Evolutionary conservation across 2,888 invertebrate species (phyloP), one percentile per base, ranked within the genome.

Genomic region (Nomada ferruginata): DNA sequence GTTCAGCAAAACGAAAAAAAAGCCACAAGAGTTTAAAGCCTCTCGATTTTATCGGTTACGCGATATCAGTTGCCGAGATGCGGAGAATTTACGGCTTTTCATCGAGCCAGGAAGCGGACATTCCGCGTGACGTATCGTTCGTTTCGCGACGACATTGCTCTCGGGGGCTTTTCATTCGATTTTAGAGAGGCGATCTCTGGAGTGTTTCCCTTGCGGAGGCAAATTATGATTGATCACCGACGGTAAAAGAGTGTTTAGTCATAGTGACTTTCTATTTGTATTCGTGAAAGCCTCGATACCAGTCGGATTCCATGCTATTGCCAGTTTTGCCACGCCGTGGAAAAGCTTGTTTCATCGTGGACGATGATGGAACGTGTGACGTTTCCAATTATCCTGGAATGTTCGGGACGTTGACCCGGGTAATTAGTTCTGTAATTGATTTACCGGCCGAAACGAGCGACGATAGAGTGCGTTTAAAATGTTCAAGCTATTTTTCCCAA

Each of bases 201-300:
- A 64, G 44, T 23, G 71, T 55, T 55, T 64, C 3, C 15, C 26
- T 44, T 4, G 26, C 47, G 64, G 55, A 57, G 59, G 13, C 44
- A 57, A 78, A 76, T 64, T 60, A 63, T 78, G 77, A 82, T 75
- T 60, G 77, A 83, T 76, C 73, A 75, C 75, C 65, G 29, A 18
- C 63, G 50, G 44, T 42, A 15, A 79, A 77, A 71, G 63, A 18
- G 53, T 59, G 73, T 52, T 53, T 36, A 59, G 60, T 76, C 73
- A 57, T 83, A 76, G 76, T 76, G 80, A 85, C 78, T 74, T 79
- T 74, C 78, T 64, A 26, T 78, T 72, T 47, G 53, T 47, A 68
- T 42, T 23, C 47, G 52, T 57, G 29, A 42, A 55, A 13, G 26
- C 52, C n/a, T 11, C 20, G 26, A 9, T 29, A 26, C 57, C 20